phyloP scores from a whole-genome alignment of 2,888 invertebrate genomes.

The Aromia moschata region DNA sequence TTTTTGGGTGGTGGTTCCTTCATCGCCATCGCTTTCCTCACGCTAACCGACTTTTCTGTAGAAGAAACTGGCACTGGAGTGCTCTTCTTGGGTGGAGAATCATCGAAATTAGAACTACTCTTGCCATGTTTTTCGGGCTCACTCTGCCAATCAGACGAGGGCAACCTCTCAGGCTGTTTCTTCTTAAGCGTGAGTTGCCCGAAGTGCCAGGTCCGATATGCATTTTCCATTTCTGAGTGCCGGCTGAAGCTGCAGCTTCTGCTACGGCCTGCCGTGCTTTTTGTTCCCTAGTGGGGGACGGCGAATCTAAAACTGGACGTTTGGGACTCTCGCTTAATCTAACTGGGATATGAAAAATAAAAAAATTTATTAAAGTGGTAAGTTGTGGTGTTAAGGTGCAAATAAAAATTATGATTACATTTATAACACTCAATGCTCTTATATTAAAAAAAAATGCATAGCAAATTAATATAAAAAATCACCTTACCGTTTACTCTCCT shows the following conservation, averaged over 20 bases:
- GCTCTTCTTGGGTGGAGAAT: conserved; percentile 55
- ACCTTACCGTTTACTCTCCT: conserved; percentile 69
- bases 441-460: too few species aligned
- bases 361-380: too few species aligned
- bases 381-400: too few species aligned
- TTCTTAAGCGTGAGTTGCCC: conserved; percentile 68
- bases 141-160: conserved; percentile 62
- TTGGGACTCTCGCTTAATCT: conserved; percentile 57
- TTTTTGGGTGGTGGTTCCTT: conserved; percentile 67
- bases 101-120: conserved; percentile 36
- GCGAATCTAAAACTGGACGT: conserved; percentile 57
- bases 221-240: conserved; percentile 75
- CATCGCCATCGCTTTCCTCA: conserved; percentile 71
- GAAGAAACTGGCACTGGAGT: conserved; percentile 54
- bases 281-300: conserved; percentile 62
- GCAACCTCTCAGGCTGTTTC: conserved; percentile 66
- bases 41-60: conserved; percentile 69
- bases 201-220: conserved; percentile 70
- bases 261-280: conserved; percentile 64
- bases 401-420: too few species aligned
- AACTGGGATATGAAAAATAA: too few species aligned
- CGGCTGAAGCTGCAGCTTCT: conserved; percentile 64
- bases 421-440: too few species aligned
- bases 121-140: conserved; percentile 66
- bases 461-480: too few species aligned